phyloP scores from a whole-genome alignment of 2,888 invertebrate genomes.

The Halocaridina rubra region DNA sequence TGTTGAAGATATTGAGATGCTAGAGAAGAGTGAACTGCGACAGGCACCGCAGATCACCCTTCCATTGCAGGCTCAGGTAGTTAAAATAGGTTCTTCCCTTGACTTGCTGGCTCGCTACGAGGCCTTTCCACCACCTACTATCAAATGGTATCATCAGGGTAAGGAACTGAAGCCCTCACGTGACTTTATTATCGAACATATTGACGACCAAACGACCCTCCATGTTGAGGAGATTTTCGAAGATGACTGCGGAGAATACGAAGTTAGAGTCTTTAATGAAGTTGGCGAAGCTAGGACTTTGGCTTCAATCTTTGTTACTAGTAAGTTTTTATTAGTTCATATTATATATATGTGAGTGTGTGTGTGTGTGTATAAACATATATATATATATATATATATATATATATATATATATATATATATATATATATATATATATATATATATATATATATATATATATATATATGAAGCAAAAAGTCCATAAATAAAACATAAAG shows the following conservation, averaged over 20 bases:
- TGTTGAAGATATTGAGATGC: constrained; percentile 55
- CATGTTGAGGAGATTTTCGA: constrained; percentile 77
- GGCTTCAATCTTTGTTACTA: constrained; percentile 82
- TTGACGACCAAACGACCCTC: constrained; percentile 76
- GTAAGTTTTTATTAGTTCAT: constrained; percentile 67
- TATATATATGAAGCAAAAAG: too few relatives aligned
- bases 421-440: too few relatives aligned
- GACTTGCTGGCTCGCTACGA: constrained; percentile 79
- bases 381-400: too few relatives aligned
- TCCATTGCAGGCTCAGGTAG: constrained; percentile 81
- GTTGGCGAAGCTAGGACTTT: constrained; percentile 83
- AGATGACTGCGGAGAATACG: constrained; percentile 88
- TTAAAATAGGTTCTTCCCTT: constrained; percentile 78
- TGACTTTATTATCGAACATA: constrained; percentile 64
- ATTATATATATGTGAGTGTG: too few relatives aligned
- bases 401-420: too few relatives aligned
- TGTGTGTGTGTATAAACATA: too few relatives aligned
- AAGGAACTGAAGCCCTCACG: constrained; percentile 75
- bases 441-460: too few relatives aligned
- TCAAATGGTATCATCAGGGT: constrained; percentile 89
- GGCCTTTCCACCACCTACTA: constrained; percentile 76
- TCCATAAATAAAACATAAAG: too few relatives aligned
- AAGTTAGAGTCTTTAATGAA: constrained; percentile 83
- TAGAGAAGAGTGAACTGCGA: constrained; percentile 63
- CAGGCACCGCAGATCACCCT: constrained; percentile 81